These are phyloP conservation scores for Sphaerophoria taeniata DNA, from an alignment of 2,888 invertebrate genomes.

Conservation along the genomic window DNA sequence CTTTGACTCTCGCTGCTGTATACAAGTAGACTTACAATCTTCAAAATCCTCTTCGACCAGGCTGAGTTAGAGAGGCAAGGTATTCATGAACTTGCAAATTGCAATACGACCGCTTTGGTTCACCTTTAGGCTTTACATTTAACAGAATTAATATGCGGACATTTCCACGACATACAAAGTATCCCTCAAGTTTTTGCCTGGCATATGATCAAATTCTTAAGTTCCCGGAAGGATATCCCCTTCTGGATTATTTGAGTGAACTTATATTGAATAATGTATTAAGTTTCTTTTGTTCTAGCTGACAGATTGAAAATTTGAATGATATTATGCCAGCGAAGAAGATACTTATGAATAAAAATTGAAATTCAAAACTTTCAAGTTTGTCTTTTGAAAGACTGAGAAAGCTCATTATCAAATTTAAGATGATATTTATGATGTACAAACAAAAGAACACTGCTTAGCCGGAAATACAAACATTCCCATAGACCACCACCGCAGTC, in stretches of 20 bases:
- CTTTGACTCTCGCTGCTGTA: no score
- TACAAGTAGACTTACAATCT: no score
- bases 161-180: neutral
- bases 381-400: no score
- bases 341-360: no score
- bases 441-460: neutral
- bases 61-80: no score
- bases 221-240: constrained; percentile 42
- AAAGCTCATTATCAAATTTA: no score
- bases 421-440: neutral
- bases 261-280: constrained; percentile 54
- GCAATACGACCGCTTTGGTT: no score
- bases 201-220: constrained; percentile 22
- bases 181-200: neutral
- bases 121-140: no score
- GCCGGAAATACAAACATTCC: neutral
- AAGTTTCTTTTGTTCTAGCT: constrained; percentile 13
- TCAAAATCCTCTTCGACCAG: no score
- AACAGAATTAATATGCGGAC: no score
- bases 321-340: constrained; percentile 27
- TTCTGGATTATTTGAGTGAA: constrained; percentile 31
- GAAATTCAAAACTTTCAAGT: no score
- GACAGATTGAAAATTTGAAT: constrained; percentile 55
- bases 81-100: no score
- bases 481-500: constrained; percentile 6